A percentile compares a stretch with the other conserved stretches of the same genome.
These are phyloP conservation scores for Adela reaumurella DNA, from an alignment of 2,888 invertebrate genomes.

Conservation along the genomic window DNA sequence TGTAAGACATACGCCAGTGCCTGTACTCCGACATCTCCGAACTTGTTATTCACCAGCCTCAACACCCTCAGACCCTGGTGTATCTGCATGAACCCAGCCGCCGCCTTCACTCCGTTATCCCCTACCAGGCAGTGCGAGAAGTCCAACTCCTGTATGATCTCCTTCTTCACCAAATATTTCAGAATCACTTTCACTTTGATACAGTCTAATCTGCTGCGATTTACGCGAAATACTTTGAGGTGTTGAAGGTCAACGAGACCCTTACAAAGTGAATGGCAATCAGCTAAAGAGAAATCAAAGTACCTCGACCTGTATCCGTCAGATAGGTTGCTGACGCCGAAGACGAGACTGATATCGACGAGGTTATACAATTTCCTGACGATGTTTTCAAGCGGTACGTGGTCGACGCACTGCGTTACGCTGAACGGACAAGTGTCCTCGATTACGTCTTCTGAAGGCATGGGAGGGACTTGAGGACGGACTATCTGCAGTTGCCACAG, in stretches of 20 bases:
- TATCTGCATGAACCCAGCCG: conserved; percentile 52
- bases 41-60: conserved; percentile 53
- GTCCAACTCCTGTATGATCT: conserved; percentile 55
- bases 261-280: conserved; percentile 55
- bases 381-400: conserved; percentile 57
- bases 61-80: conserved; percentile 46
- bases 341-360: conserved; percentile 41
- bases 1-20: conserved; percentile 52
- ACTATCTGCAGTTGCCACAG: conserved; percentile 53
- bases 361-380: conserved; percentile 49
- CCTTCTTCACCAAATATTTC: conserved; percentile 46
- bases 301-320: conserved; percentile 55
- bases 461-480: conserved; percentile 39
- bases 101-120: conserved; percentile 60
- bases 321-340: conserved; percentile 40
- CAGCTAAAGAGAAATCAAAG: conserved; percentile 58
- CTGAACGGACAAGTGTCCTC: conserved; percentile 37
- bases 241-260: conserved; percentile 42
- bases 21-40: conserved; percentile 50
- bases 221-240: conserved; percentile 52
- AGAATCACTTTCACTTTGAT: conserved; percentile 56
- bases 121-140: conserved; percentile 64
- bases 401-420: conserved; percentile 43
- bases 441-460: conserved; percentile 24
- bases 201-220: conserved; percentile 58